Base-by-base conservation (phyloP, 2,888 invertebrate species). In the Oxystoma pomonae region DNA sequence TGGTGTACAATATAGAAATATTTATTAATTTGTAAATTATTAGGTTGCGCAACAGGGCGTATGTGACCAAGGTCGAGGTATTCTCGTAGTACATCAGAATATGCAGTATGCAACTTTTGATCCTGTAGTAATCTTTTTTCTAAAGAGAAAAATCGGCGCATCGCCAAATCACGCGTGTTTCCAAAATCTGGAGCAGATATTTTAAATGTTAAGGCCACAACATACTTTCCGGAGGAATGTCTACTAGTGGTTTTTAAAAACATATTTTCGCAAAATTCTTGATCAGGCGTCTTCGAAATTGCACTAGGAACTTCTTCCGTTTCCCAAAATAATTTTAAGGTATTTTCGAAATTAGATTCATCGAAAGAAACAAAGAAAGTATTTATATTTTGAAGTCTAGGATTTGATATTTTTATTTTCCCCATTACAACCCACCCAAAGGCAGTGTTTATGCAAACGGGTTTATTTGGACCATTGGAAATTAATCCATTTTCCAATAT, bases 1-100 rank as follows among this genome's bases (percentile, higher is more conserved):
- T 56, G 57, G 20, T 56, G 57, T 2, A 3, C 18, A 17, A 56
- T 56, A 57, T 19, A 50, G n/a, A 50, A 50, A 50, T 50, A 50
- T 12, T 9, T n/a, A n/a, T 50, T 50, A 12, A 50, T 50, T 12
- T 50, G 12, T 50, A 12, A n/a, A 12, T 12, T 50, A 12, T 9
- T 50, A 12, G 50, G 50, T 12, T 9, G 12, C 9, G 50, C 50
- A 50, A 50, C 50, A 12, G 9, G 50, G 12, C n/a, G 12, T n/a
- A 50, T 50, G 12, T 50, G 50, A 12, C n/a, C n/a, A 50, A 50
- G 50, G 12, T 50, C 50, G 12, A 50, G n/a, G 50, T 50, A 50
- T 50, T 50, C 50, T 50, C n/a, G 50, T n/a, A 50, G 9, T 12
- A 50, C n/a, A 9, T 50, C n/a, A 50, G 12, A 12, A n/a, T 50